Percentiles rank a stretch among this genome's conserved stretches.
These are phyloP conservation scores for Hydropotes inermis DNA, from an alignment of 2,113 vertebrate species.

Conservation along the genomic window DNA sequence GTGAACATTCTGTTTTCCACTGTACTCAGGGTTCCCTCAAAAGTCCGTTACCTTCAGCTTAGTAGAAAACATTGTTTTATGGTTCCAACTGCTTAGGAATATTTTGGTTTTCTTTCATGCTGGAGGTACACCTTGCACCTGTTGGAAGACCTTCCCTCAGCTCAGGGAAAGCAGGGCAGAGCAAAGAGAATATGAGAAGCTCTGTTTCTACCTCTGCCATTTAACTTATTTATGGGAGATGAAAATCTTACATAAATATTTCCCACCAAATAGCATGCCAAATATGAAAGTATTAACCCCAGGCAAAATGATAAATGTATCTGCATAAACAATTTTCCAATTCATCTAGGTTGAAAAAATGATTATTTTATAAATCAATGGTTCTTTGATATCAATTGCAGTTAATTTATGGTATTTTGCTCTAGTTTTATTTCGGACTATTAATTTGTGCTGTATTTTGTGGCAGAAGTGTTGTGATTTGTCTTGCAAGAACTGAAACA, in stretches of 20 bases:
- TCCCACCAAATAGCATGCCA: constrained; percentile 27
- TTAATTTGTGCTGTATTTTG: constrained; percentile 22
- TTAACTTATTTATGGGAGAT: constrained; percentile 55
- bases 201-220: not conserved
- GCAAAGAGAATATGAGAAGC: not conserved
- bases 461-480: not conserved
- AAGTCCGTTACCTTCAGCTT: constrained; percentile 14
- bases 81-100: not conserved
- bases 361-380: constrained; percentile 42
- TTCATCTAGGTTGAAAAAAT: not conserved
- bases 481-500: not conserved
- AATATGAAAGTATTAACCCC: constrained; percentile 28
- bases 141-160: not conserved
- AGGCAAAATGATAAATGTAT: constrained; percentile 22
- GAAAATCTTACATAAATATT: constrained; percentile 49
- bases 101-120: constrained; percentile 1
- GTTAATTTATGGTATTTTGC: constrained; percentile 21
- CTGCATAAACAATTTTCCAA: constrained; percentile 39
- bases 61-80: not conserved
- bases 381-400: constrained; percentile 4
- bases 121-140: not conserved
- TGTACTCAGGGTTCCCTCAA: not conserved
- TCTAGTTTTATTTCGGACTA: constrained; percentile 27
- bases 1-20: not conserved
- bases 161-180: not conserved